phyloP scores from a whole-genome alignment of 2,888 invertebrate species.

The Coleophora deauratella region DNA sequence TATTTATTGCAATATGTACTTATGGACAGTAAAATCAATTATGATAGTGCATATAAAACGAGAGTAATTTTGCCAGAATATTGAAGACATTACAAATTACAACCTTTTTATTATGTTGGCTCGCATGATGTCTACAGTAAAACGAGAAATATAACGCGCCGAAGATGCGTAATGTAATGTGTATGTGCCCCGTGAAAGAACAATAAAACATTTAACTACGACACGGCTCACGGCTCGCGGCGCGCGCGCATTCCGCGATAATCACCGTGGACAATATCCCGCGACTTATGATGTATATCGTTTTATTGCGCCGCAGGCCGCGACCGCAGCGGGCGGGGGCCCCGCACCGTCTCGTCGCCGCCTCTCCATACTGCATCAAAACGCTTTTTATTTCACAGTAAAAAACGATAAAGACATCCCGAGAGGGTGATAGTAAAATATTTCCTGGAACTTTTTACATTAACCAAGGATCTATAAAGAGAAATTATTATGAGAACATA shows the following conservation, averaged over 20 bases:
- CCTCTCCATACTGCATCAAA: conserved; percentile 8
- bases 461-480: not conserved
- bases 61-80: not conserved
- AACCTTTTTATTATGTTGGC: not conserved
- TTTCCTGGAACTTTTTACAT: conserved; percentile 1
- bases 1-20: too few relatives aligned
- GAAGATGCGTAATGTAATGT: conserved; percentile 17
- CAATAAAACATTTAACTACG: conserved; percentile 64
- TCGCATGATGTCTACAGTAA: conserved; percentile 10
- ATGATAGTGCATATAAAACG: not conserved
- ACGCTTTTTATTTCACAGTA: conserved; percentile 2
- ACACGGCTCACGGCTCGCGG: conserved; percentile 57
- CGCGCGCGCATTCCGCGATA: conserved; percentile 45
- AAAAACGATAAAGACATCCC: conserved; percentile 4
- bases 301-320: conserved; percentile 57
- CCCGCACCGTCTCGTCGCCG: conserved; percentile 3
- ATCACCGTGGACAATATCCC: conserved; percentile 51
- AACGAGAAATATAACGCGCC: conserved; percentile 51
- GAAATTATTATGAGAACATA: too few relatives aligned
- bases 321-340: conserved; percentile 6
- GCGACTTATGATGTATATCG: conserved; percentile 61
- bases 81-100: conserved; percentile 1
- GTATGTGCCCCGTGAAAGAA: conserved; percentile 53
- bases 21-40: not conserved
- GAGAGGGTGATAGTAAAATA: conserved; percentile 5